A percentile compares a stretch with the other conserved stretches of the same genome.
phyloP scores from a whole-genome alignment of 30 jellyfish, hydroid and myxozoan species.

The Turritopsis dohrnii region DNA sequence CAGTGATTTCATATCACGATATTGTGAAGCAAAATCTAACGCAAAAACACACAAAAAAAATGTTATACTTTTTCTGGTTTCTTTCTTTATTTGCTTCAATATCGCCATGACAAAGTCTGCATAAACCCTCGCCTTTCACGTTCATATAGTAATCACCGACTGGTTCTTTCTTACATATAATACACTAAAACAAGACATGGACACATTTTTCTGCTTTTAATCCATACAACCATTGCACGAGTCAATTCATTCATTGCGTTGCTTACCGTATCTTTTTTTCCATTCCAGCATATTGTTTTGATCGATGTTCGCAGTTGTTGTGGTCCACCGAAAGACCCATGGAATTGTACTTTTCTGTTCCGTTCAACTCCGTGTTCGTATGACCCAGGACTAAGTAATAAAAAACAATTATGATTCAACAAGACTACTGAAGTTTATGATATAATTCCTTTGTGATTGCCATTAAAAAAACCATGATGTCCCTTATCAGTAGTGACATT shows the following conservation, averaged over 20 bases:
- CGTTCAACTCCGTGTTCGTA: slow-evolving; percentile 67
- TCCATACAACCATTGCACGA: background rate
- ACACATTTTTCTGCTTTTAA: background rate
- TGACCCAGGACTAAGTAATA: slow-evolving; percentile 67
- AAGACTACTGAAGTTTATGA: background rate
- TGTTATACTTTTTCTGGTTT: background rate
- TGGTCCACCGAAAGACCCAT: slow-evolving; percentile 93
- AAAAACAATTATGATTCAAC: background rate
- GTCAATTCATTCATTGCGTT: background rate
- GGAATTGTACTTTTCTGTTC: slow-evolving; percentile 67
- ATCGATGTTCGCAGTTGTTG: slow-evolving; percentile 69
- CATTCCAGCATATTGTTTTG: slow-evolving; percentile 61
- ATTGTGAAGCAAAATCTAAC: background rate
- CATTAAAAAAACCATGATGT: no score
- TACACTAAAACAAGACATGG: slow-evolving; percentile 45
- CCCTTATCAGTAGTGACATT: no score
- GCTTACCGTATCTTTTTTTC: slow-evolving; percentile 66
- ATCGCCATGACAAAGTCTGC: slow-evolving; percentile 54
- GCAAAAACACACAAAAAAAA: background rate
- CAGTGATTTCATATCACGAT: background rate
- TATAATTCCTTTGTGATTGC: no score
- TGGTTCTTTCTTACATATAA: slow-evolving; percentile 47
- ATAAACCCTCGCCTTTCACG: slow-evolving; percentile 34
- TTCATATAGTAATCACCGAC: slow-evolving; percentile 60
- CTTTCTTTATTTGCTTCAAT: background rate